Conservation (phyloP, 1,140 invertebrate species). For the Xylocopa sonorina region DNA sequence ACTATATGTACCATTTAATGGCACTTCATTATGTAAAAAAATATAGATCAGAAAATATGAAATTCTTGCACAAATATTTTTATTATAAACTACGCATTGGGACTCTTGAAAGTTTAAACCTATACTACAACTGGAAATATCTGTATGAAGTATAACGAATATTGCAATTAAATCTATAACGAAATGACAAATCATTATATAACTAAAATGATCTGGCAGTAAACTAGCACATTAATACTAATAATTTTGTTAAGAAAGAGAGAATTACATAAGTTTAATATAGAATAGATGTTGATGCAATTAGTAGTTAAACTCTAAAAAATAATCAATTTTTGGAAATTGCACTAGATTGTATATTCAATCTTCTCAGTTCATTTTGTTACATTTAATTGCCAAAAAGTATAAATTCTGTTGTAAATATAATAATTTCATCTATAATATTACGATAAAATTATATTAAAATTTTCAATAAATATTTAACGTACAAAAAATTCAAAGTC, state of each 20-base stretch:
- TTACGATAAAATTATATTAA: not conserved
- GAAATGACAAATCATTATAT: slow-evolving; percentile 1
- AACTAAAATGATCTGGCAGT: slow-evolving; percentile 14
- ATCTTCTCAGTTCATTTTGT: slow-evolving; percentile 15
- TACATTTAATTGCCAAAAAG: not conserved
- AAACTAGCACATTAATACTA: not conserved
- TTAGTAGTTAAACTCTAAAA: no score
- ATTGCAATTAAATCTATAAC: not conserved
- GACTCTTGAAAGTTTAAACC: not conserved
- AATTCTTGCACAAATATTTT: slow-evolving; percentile 1
- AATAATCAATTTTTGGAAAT: not conserved
- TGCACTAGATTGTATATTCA: not conserved
- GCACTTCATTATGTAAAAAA: not conserved
- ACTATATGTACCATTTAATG: not conserved
- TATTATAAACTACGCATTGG: slow-evolving; percentile 12
- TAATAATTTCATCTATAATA: not conserved
- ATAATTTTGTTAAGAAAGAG: not conserved
- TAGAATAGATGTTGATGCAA: no score
- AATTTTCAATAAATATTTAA: not conserved
- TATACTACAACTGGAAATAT: not conserved
- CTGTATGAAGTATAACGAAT: not conserved
- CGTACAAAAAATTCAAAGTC: not conserved
- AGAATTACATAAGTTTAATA: not conserved
- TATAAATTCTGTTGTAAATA: not conserved
- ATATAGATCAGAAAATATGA: not conserved